Base-by-base conservation (phyloP, 2,888 invertebrate genomes). In the Dicyrtoma fusca region DNA sequence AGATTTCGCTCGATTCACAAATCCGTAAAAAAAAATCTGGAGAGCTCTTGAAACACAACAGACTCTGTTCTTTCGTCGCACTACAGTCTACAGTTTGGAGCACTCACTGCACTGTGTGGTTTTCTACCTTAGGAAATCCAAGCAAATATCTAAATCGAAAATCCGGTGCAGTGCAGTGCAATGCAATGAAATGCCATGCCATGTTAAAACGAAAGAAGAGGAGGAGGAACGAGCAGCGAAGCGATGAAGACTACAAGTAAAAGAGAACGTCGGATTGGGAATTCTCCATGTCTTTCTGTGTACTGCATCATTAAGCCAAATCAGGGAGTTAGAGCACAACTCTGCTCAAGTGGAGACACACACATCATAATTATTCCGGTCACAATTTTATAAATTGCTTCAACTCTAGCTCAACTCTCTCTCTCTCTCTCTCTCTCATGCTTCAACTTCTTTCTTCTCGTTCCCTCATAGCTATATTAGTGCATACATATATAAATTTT, bases 351-450 rank as follows among this genome's bases (percentile, higher is more conserved):
- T 76, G 75, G 74, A 76, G 75, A 75, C 74, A 77, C 76, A 77
- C 77, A 76, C 64, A 75, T 76, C 76, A 79, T 79, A 75, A 77
- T 79, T 79, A 79, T 79, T 79, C 79, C 72, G 74, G 79, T 77
- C 79, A 79, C 79, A 79, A 76, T 74, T 74, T 74, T 73, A 76
- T 74, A 74, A 74, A 74, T 75, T 76, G 74, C 62, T 66, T 70
- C 73, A 70, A 66, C 71, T 65, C 75, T 69, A 57, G 49, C 71
- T 68, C n/a, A n/a, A n/a, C 55, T 73, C 59, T 53, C 70, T 25
- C 61, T 61, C 42, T 57, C 61, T 63, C 26, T 49, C 25, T 13
- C 47, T 63, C 64, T 44, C 49, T 61, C 61, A 55, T 21, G 14
- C 14, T 21, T 19, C 10, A 6, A 21, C 59, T 59, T 17, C 62